Evolutionary conservation across 2,113 vertebrate genomes (phyloP).

Genomic region (Campylomormyrus tamandua): DNA sequence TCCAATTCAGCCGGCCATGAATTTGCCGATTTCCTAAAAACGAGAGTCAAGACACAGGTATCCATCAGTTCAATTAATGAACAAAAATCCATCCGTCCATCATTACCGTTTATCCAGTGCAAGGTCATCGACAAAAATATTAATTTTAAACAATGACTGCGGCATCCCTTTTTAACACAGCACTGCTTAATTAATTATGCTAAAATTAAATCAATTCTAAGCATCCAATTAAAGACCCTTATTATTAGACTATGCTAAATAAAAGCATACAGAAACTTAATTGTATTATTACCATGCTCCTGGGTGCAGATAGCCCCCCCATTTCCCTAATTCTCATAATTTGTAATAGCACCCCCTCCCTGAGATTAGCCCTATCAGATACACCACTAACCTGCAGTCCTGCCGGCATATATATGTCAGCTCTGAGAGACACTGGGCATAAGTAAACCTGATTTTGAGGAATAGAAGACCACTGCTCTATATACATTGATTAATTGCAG

Average conservation of each 20-base stretch:
- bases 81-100: background rate
- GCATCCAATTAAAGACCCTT: background rate
- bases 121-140: background rate
- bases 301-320: background rate
- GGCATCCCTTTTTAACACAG: background rate
- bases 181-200: background rate
- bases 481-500: conserved; percentile 9
- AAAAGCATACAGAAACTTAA: background rate
- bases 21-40: background rate
- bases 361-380: background rate
- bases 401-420: background rate
- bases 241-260: background rate
- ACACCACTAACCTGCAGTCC: background rate
- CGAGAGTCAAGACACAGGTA: background rate
- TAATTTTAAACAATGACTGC: background rate
- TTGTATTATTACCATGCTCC: background rate
- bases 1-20: background rate
- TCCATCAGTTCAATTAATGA: background rate
- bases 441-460: background rate
- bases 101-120: background rate
- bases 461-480: background rate
- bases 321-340: background rate
- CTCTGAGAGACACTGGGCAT: background rate
- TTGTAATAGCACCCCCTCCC: background rate
- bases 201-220: background rate